Evolutionary conservation across 2,113 vertebrate species (phyloP), one percentile per base, ranked within the genome.

Genomic region (Elanus axillaris): DNA sequence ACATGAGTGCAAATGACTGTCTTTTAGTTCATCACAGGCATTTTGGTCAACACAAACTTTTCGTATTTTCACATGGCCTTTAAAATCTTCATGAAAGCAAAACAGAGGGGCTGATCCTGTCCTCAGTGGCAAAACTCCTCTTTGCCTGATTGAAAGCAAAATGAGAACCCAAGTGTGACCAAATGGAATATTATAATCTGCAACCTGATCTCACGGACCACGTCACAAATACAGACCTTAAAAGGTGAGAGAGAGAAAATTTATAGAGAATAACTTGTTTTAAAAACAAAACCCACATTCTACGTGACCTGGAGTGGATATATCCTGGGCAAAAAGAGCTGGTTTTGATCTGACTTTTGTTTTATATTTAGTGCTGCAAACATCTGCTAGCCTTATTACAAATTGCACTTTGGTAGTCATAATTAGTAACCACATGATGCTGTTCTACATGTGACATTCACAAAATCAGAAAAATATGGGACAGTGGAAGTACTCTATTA

Each of bases 21-120:
- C 86, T 90, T 92, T 94, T 58, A 74, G 94, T 58, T 97, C 86
- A 92, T 89, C 96, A 91, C 94, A 95, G 85, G 79, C 63, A 94
- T 95, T 96, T 91, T 91, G 86, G 92, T 96, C 77, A 72, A 86
- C 71, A 76, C 38, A 32, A 86, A 52, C 47, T 64, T 90, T 34
- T 53, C 77, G 3, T 59, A 69, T 73, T 95, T 71, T 91, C 67
- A 78, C 79, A 87, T 19, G 66, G 62, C 53, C 42, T 77, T 93
- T 84, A 81, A 87, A 86, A 84, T 52, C 69, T 72, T 60, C 47
- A 88, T 1, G 1, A 72, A 95, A 87, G 56, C 69, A 68, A 88
- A 95, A 45, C 13, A 7, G 59, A 88, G 42, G 53, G 60, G 27
- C 27, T 63, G 88, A 52, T 79, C 76, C 69, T 36, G 26, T 67